Evolutionary conservation across 2,113 vertebrate genomes (phyloP).

Genomic region (Dascyllus trimaculatus): DNA sequence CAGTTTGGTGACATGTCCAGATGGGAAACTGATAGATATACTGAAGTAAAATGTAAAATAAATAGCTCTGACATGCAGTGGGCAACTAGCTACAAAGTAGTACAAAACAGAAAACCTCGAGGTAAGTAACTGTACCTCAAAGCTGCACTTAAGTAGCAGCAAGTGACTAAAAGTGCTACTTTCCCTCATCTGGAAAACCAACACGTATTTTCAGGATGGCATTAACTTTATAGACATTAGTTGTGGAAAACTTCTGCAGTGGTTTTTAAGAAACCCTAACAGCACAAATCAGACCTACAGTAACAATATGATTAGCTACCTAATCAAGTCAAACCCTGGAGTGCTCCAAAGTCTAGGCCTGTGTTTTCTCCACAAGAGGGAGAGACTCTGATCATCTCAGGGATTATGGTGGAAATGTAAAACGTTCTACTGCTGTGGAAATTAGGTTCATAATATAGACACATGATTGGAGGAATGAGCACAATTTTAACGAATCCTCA

Average conservation of each 20-base stretch:
- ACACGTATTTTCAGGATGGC: background rate
- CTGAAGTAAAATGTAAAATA: too few relatives aligned
- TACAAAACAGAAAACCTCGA: background rate
- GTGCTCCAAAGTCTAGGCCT: slow-evolving; percentile 3
- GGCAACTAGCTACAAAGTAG: background rate
- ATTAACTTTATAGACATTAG: background rate
- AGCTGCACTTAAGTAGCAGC: background rate
- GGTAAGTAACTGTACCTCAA: background rate
- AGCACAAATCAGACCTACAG: background rate
- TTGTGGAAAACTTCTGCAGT: background rate
- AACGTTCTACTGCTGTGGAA: too few relatives aligned
- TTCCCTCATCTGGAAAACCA: background rate
- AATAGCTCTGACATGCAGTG: too few relatives aligned
- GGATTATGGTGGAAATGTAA: background rate
- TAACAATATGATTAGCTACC: slow-evolving; percentile 13
- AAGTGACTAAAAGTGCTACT: background rate
- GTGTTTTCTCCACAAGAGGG: background rate
- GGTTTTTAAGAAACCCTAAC: background rate
- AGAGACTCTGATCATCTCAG: background rate
- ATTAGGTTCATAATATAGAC: too few relatives aligned
- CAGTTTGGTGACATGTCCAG: too few relatives aligned
- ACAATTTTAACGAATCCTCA: background rate
- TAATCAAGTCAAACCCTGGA: slow-evolving; percentile 10
- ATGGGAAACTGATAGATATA: too few relatives aligned
- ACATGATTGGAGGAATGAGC: too few relatives aligned